Conservation (phyloP, 2,113 vertebrate genomes). For the Edolisoma coerulescens region DNA sequence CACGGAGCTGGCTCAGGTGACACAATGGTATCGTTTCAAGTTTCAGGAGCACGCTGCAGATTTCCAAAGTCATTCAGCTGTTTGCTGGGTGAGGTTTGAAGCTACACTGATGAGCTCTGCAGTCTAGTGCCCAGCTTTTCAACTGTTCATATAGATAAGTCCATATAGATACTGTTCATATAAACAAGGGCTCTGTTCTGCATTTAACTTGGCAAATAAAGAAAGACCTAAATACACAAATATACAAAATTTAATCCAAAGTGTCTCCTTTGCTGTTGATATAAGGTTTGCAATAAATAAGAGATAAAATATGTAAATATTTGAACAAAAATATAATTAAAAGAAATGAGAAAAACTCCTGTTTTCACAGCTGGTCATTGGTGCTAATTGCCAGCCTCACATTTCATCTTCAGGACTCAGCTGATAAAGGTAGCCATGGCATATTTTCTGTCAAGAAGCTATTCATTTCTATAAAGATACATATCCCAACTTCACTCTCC, state of each 20-base stretch:
- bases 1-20: neutral
- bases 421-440: neutral
- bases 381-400: slow-evolving; percentile 60
- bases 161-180: neutral
- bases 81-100: neutral
- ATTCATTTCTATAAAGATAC: neutral
- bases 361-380: slow-evolving; percentile 77
- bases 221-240: neutral
- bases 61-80: neutral
- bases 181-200: neutral
- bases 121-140: neutral
- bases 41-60: neutral
- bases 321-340: slow-evolving; percentile 73
- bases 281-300: slow-evolving; percentile 62
- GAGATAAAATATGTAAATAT: slow-evolving; percentile 76
- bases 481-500: no score
- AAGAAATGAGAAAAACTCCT: slow-evolving; percentile 65
- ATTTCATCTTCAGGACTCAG: slow-evolving; percentile 31
- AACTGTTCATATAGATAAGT: neutral
- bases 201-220: slow-evolving; percentile 7
- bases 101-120: neutral
- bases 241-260: neutral
- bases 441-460: neutral
- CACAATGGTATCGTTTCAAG: neutral
- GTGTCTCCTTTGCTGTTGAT: neutral